phyloP scores from a whole-genome alignment of 2,797 vertebrate genomes.

The Microctenopoma steveboyesi region DNA sequence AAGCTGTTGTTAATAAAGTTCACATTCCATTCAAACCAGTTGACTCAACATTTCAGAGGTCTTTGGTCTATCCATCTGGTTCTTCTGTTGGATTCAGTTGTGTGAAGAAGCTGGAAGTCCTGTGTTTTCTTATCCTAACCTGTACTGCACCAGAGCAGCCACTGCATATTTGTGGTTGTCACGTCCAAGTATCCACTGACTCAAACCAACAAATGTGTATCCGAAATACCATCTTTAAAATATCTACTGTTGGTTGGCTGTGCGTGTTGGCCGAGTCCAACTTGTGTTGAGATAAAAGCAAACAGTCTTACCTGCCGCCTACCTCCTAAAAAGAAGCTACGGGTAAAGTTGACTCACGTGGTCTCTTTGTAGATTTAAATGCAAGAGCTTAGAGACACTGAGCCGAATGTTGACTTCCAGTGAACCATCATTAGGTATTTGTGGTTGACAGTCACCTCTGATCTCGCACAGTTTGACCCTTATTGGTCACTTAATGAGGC shows the following conservation, averaged over 20 bases:
- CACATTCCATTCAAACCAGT: conserved; percentile 38
- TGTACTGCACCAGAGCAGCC: conserved; percentile 40
- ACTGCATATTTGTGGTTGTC: conserved; percentile 63
- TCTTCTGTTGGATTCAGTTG: conserved; percentile 27
- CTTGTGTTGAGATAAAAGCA: conserved; percentile 13
- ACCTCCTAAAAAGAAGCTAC: neutral
- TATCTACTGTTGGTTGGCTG: conserved; percentile 11
- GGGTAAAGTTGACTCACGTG: conserved; percentile 12
- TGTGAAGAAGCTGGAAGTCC: conserved; percentile 31
- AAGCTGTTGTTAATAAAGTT: conserved; percentile 44
- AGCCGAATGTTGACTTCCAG: neutral
- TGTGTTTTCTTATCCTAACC: conserved; percentile 33
- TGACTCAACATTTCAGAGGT: conserved; percentile 39
- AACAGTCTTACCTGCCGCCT: conserved; percentile 11
- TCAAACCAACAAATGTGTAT: conserved; percentile 38
- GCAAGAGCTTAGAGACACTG: neutral
- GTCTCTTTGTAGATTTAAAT: conserved; percentile 14
- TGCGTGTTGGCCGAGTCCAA: neutral
- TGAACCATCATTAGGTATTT: conserved; percentile 3
- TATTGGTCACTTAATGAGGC: neutral
- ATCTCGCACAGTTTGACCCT: neutral
- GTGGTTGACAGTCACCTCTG: conserved; percentile 4
- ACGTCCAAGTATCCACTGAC: conserved; percentile 33
- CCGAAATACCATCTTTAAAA: conserved; percentile 41
- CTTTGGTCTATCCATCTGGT: conserved; percentile 31